Evolutionary conservation across 2,888 invertebrate genomes (phyloP).

Genomic region (Hemaris fuciformis): DNA sequence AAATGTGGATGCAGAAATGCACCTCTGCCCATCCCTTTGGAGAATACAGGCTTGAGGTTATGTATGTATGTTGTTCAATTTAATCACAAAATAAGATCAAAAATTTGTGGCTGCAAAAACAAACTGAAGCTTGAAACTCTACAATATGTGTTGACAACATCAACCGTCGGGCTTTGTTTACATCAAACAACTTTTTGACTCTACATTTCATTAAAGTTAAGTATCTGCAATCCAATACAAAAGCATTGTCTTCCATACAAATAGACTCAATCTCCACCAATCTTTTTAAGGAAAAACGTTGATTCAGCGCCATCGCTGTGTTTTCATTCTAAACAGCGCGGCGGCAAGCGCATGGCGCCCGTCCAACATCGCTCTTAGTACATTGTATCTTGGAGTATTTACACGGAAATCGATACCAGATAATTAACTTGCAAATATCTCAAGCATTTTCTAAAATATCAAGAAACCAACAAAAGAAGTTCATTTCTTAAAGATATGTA

Average conservation of each 20-base stretch:
- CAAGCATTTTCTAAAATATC: no score
- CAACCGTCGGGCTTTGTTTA: neutral
- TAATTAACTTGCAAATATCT: slow-evolving; percentile 1
- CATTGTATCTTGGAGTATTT: neutral
- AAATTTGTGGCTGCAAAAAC: neutral
- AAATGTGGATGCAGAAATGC: no score
- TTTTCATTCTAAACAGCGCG: slow-evolving; percentile 47
- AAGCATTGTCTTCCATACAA: slow-evolving; percentile 48
- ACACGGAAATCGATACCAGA: neutral
- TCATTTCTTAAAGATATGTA: no score
- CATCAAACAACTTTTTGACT: neutral
- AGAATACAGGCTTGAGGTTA: no score
- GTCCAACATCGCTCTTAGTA: slow-evolving; percentile 21
- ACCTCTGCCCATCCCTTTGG: no score
- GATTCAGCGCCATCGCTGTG: slow-evolving; percentile 43
- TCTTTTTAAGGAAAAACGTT: slow-evolving; percentile 51
- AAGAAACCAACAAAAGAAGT: no score
- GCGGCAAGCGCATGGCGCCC: slow-evolving; percentile 20
- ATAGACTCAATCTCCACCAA: slow-evolving; percentile 47
- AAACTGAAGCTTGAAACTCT: neutral
- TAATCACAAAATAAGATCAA: neutral
- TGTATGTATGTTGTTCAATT: no score
- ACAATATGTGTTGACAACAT: neutral
- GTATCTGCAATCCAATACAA: slow-evolving; percentile 18
- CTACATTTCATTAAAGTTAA: neutral